Evolutionary conservation across 2,888 invertebrate genomes (phyloP), one percentile per base, ranked within the genome.

Genomic region (Phanerotoma sp.): DNA sequence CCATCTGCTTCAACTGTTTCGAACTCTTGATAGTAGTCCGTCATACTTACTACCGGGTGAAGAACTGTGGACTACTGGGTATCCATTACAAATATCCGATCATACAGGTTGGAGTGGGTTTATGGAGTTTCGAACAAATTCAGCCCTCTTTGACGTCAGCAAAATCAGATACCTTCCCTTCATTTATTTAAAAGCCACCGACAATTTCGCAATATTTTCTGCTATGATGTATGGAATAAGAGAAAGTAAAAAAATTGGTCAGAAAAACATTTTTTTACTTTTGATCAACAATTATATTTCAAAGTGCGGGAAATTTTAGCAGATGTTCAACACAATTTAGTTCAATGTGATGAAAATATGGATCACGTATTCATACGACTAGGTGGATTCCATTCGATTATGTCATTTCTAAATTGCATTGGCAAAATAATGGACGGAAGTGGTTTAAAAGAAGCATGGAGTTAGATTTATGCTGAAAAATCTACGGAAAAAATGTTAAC

Each of bases 1-100:
- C 42, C 21, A 22, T n/a, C 10, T n/a, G 42, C 42, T 20, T 54
- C 60, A 60, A 45, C 64, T 5, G 18, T 47, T 42, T 6, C 42
- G 25, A 13, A 9, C 2, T n/a, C 15, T 44, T 10, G 0, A 7
- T 3, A 4, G 3, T 15, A 9, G 15, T 3, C 4, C 25, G 4
- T 15, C 28, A 15, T 16, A 13, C 15, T 25, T 28, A 30, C 15
- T 44, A 25, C 44, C 44, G 3, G 44, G 44, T 15, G 30, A 44
- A 47, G 4, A 21, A 4, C 7, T 35, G 9, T 47, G 47, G 47
- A 16, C 10, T 35, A 10, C 47, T 21, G 6, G 47, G 6, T 6
- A 33, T 13, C 35, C 4, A 9, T 10, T 47, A 18, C 18, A 18
- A 20, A 15, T 21, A 9, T 35, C 32, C 3, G 9, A 13, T 13